Evolutionary conservation across 2,797 vertebrate species (phyloP), one percentile per base, ranked within the genome.

Genomic region (Alfaro cultratus): DNA sequence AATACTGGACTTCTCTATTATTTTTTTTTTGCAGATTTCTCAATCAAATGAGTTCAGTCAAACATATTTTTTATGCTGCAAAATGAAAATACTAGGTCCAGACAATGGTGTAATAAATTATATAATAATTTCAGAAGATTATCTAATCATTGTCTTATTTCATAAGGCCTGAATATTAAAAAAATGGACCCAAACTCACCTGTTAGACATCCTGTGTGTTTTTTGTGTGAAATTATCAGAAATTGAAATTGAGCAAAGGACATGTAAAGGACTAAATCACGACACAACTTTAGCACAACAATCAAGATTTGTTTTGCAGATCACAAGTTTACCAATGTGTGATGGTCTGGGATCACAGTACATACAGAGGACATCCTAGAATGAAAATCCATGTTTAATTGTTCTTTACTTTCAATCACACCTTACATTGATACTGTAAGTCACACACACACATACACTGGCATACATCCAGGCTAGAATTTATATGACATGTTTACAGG

Each of bases 401-500:
- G 43, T 55, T 29, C 45, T 76, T 81, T 85, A 80, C 73, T 74
- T 77, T 46, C 72, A 72, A 60, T 89, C 43, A 74, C 34, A 81
- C 55, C 67, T 64, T 43, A 75, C 53, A 79, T 46, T 84, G 64
- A 80, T 78, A 78, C 51, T n/a, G 36, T 46, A 60, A 60, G 62
- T 51, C 79, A 31, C 71, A 75, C 74, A 68, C 18, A 8, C 6
- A 2, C 18, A 64, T 23, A 21, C 26, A 15, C 21, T 12, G 76
- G 29, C 57, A 47, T 39, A 15, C 6, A 26, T 10, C 23, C 51
- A 1, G 51, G 60, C 21, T 46, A 8, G 13, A 80, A 91, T 86
- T 87, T 79, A 88, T 84, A 79, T 80, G 83, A 39, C 80, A 83
- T 78, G 78, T 89, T 89, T 84, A 88, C 26, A 79, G 73, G 70